phyloP scores from a whole-genome alignment of 1,140 invertebrate species.

The Drosophila obscura region DNA sequence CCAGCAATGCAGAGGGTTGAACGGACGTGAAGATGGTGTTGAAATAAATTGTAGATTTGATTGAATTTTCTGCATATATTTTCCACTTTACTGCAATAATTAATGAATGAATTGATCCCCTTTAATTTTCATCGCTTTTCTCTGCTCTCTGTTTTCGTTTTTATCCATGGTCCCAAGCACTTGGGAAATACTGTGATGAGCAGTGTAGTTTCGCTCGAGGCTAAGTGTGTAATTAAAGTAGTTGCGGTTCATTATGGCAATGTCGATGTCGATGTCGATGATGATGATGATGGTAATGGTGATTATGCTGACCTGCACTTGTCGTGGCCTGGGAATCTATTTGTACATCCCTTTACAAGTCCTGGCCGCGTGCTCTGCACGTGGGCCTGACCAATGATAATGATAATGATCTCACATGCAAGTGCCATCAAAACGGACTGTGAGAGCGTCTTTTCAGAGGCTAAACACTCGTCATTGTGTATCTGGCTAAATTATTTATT shows the following conservation, averaged over 20 bases:
- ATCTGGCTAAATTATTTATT: slow-evolving; percentile 68
- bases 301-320: slow-evolving; percentile 69
- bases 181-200: slow-evolving; percentile 9
- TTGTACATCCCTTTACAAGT: slow-evolving; percentile 38
- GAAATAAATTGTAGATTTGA: no score
- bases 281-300: slow-evolving; percentile 5
- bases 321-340: slow-evolving; percentile 61
- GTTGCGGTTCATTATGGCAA: slow-evolving; percentile 59
- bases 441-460: slow-evolving; percentile 45
- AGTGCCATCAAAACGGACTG: slow-evolving; percentile 38
- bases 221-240: slow-evolving; percentile 76
- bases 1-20: not conserved
- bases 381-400: slow-evolving; percentile 52
- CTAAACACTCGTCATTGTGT: slow-evolving; percentile 24
- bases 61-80: not conserved
- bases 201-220: slow-evolving; percentile 45
- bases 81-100: no score
- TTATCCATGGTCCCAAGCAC: no score
- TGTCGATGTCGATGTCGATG: slow-evolving; percentile 38
- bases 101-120: no score
- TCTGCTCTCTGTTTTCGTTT: no score
- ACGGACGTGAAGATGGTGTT: no score
- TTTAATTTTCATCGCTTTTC: no score
- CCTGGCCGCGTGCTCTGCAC: slow-evolving; percentile 74
- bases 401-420: slow-evolving; percentile 72